These are phyloP conservation scores for Hemitrygon akajei DNA, from an alignment of 2,797 vertebrate species.

Conservation along the genomic window DNA sequence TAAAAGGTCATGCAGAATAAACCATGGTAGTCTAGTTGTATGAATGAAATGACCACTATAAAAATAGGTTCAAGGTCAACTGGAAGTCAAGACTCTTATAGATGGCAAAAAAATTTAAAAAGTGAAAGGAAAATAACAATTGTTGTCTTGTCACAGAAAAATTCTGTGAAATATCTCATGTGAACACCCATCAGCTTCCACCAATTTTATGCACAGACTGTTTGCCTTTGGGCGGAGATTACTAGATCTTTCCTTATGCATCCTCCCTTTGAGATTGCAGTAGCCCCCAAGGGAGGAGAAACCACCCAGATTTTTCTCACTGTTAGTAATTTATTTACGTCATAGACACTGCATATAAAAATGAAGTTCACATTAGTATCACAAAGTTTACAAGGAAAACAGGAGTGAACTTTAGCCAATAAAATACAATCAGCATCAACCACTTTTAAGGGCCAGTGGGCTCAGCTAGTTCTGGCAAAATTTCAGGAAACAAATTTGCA, in stretches of 20 bases:
- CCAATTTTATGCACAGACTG: slow-evolving; percentile 59
- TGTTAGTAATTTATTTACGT: slow-evolving; percentile 71
- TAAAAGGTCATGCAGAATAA: slow-evolving; percentile 29
- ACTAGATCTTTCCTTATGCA: slow-evolving; percentile 57
- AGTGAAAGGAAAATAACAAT: slow-evolving; percentile 56
- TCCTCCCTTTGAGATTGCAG: slow-evolving; percentile 59
- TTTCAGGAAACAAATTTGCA: slow-evolving; percentile 58
- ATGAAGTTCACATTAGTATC: slow-evolving; percentile 63
- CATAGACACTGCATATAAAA: slow-evolving; percentile 66
- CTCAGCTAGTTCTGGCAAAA: slow-evolving; percentile 47
- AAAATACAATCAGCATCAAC: slow-evolving; percentile 42
- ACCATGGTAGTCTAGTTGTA: slow-evolving; percentile 41
- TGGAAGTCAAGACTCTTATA: slow-evolving; percentile 56
- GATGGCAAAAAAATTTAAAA: slow-evolving; percentile 51
- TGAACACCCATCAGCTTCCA: slow-evolving; percentile 64
- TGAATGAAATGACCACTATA: slow-evolving; percentile 46
- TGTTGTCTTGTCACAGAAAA: slow-evolving; percentile 63
- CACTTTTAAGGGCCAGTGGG: slow-evolving; percentile 43
- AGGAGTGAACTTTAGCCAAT: slow-evolving; percentile 59
- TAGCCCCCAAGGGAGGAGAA: slow-evolving; percentile 54
- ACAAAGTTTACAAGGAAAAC: slow-evolving; percentile 83
- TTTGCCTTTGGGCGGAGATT: slow-evolving; percentile 65
- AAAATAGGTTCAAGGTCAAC: slow-evolving; percentile 56
- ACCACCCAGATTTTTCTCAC: slow-evolving; percentile 65
- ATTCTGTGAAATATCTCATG: slow-evolving; percentile 49